Percentiles rank a stretch among this genome's conserved stretches.
Conservation (phyloP, 2,113 vertebrate genomes). For the Hippocampus abdominalis region DNA sequence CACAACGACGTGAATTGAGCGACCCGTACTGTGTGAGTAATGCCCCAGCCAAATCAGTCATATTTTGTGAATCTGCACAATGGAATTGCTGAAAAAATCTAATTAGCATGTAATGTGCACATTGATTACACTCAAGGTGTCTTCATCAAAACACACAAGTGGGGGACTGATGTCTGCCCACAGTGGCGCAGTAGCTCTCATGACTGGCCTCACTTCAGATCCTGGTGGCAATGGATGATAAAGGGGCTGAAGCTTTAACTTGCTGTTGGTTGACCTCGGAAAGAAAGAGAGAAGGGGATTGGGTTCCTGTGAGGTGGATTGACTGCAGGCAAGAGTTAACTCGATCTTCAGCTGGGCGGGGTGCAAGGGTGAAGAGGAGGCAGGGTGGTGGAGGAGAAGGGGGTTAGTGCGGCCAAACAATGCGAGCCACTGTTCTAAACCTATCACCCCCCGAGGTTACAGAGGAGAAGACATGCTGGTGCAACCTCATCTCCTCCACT, state of each 20-base stretch:
- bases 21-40: too few species aligned
- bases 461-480: constrained; percentile 66
- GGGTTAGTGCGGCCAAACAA: constrained; percentile 53
- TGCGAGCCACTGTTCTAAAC: constrained; percentile 66
- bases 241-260: constrained; percentile 45
- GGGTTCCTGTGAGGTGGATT: constrained; percentile 62
- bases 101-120: not conserved
- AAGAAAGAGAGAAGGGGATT: constrained; percentile 43
- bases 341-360: constrained; percentile 66
- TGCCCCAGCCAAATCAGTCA: too few species aligned
- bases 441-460: constrained; percentile 63
- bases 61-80: too few species aligned
- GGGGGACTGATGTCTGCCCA: constrained; percentile 45
- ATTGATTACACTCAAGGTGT: not conserved
- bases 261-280: constrained; percentile 32
- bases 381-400: constrained; percentile 31
- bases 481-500: constrained; percentile 71
- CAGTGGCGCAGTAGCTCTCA: constrained; percentile 33
- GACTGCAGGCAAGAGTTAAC: constrained; percentile 73
- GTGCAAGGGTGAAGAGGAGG: constrained; percentile 53
- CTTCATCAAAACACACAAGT: too few species aligned
- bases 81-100: not conserved
- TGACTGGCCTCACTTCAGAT: constrained; percentile 25
- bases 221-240: constrained; percentile 50
- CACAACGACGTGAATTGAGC: too few species aligned